Evolutionary conservation across 1,140 invertebrate species (phyloP), one percentile per base, ranked within the genome.

Genomic region (Drosophila arawakana): DNA sequence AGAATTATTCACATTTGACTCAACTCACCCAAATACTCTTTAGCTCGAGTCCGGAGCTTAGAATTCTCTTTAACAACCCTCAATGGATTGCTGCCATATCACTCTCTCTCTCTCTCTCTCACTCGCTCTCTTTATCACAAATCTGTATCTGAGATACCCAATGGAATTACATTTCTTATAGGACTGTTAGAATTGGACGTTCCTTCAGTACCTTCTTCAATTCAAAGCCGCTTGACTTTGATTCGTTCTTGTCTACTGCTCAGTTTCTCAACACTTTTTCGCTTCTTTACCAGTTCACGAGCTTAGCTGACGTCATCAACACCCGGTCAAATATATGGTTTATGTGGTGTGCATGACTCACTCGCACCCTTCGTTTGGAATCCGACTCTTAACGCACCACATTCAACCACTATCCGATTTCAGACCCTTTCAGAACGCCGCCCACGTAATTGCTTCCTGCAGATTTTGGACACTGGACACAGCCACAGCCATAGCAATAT

Each of bases 371-470:
- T 60, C 11, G 39, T 15, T 25, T 30, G 61, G 39, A 69, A 52
- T 62, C 50, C 62, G 18, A 57, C 41, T 50, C 50, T 62, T 37
- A 63, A 59, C 55, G 58, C 44, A 59, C n/a, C 18, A 39, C 25
- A 49, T 62, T 63, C 73, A 78, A 74, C 57, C 77, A 89, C 83
- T 88, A 88, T 89, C 83, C 77, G 83, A 88, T 89, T 88, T 89
- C 83, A 84, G 77, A 59, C 72, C 66, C 72, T 74, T 74, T 58
- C 39, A 50, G 58, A 44, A 50, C 49, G 52, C 70, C 83, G 84
- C 84, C 83, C 80, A 83, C 80, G 73, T 88, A 88, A 88, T 88
- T 88, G 83, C 83, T 88, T 88, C 83, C 83, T 88, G 83, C 77
- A 74, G 74, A 89, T 77, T 78, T 83, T 69, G 84, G 80, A 80